Base-by-base conservation (phyloP, 2,113 vertebrate genomes). In the Chaetops frenatus region DNA sequence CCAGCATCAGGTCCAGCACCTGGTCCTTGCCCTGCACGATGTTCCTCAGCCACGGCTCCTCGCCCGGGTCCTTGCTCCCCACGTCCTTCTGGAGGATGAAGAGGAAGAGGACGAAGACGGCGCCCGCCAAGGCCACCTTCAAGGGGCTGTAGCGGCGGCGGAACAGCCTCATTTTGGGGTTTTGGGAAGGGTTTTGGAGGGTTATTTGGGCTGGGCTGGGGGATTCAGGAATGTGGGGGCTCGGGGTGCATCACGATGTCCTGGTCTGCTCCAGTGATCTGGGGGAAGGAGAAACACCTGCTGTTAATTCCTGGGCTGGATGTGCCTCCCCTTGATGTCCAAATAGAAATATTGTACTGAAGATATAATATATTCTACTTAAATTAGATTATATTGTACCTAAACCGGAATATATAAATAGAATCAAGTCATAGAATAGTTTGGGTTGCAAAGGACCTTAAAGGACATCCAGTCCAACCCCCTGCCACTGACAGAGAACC, bases 31-130 rank as follows among this genome's bases (percentile, higher is more conserved):
- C 98, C 54, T 93, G 96, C 35, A 98, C 98, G 38, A 99, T 98
- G 65, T 99, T 99, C 84, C 98, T 97, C 53, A 99, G 90, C 99
- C 99, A 99, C 2, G 98, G 99, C 76, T 99, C 99, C 7, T 97
- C 96, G 7, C 86, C 69, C 6, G 66, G 86, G 1, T 97, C 80
- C 5, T 94, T 91, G 10, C 14, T 93, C 11, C 97, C 97, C 16
- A 97, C 98, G 4, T 99, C 99, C 93, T 94, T 98, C 87, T 99
- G 99, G 29, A 99, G 98, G 64, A 99, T 96, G 96, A 99, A 98
- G 54, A 99, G 95, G 78, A 98, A 97, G 80, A 99, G 91, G 87
- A 98, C 24, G 95, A 99, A 97, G 94, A 98, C 97, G 8, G 99
- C 73, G 6, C 98, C 98, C 4, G 98, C 96, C 83, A 99, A 25